Evolutionary conservation across 2,113 vertebrate genomes (phyloP).

Genomic region (Mugil cephalus): DNA sequence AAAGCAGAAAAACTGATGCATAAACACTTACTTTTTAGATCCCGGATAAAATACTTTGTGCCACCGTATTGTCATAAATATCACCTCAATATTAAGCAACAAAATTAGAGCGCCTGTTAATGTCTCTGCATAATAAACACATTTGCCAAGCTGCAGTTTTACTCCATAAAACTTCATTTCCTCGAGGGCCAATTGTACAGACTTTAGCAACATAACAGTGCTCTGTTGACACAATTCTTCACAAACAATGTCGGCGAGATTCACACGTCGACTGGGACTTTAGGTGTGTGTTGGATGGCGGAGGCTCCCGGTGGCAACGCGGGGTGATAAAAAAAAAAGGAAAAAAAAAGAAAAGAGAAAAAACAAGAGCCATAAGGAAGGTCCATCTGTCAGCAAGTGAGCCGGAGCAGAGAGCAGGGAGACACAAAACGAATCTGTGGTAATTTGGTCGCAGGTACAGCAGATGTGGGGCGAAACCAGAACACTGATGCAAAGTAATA

Average conservation of each 20-base stretch:
- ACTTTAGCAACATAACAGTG: conserved; percentile 53
- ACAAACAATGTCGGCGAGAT: conserved; percentile 57
- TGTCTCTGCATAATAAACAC: conserved; percentile 54
- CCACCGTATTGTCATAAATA: conserved; percentile 49
- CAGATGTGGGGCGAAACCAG: conserved; percentile 71
- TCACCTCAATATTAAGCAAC: conserved; percentile 47
- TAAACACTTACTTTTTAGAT: conserved; percentile 20
- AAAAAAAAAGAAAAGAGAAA: conserved; percentile 34
- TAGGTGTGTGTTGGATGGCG: conserved; percentile 55
- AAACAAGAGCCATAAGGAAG: conserved; percentile 75
- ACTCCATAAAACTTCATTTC: conserved; percentile 64
- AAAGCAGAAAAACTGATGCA: conserved; percentile 29
- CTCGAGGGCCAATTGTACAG: conserved; percentile 50
- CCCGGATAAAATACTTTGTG: conserved; percentile 9
- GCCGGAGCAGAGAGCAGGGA: conserved; percentile 44
- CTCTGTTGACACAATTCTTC: conserved; percentile 50
- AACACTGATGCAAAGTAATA: conserved; percentile 64
- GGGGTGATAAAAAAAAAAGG: conserved; percentile 63
- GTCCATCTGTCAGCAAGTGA: conserved; percentile 81
- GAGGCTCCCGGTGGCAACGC: conserved; percentile 52
- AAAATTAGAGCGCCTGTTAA: conserved; percentile 54
- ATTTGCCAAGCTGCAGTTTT: conserved; percentile 54
- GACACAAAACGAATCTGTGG: conserved; percentile 35
- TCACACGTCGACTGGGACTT: conserved; percentile 55
- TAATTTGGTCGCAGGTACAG: conserved; percentile 71